Conservation (phyloP, 2,113 vertebrate genomes). For the Mustela nigripes region DNA sequence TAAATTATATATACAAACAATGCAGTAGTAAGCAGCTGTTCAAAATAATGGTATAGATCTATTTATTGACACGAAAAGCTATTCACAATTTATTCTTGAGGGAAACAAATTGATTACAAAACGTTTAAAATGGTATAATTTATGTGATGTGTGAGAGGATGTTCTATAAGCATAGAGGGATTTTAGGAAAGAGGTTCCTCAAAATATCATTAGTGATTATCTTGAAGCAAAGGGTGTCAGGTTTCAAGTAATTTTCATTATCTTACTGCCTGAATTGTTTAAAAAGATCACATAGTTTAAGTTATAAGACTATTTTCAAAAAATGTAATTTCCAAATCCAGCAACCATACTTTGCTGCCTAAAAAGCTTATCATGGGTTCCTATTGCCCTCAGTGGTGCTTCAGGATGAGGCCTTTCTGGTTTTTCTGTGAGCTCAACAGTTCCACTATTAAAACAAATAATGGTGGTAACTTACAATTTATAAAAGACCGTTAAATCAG, state of each 20-base stretch:
- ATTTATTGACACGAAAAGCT: conserved; percentile 58
- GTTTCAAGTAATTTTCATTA: conserved; percentile 61
- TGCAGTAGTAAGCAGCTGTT: conserved; percentile 59
- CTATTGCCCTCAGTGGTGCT: neutral
- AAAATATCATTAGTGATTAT: conserved; percentile 39
- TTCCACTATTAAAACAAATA: conserved; percentile 40
- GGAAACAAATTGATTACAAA: neutral
- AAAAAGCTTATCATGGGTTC: conserved; percentile 20
- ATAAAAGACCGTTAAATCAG: conserved; percentile 28
- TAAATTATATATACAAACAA: neutral
- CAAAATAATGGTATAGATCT: conserved; percentile 52
- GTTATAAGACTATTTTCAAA: conserved; percentile 29
- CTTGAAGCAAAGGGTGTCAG: neutral
- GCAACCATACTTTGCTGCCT: neutral
- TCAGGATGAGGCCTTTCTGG: neutral
- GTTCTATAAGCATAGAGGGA: conserved; percentile 21
- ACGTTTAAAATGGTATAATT: conserved; percentile 28
- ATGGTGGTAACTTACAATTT: neutral
- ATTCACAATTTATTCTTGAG: conserved; percentile 43
- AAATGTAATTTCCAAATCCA: conserved; percentile 48
- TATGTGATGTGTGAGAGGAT: conserved; percentile 43
- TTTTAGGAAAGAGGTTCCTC: conserved; percentile 48
- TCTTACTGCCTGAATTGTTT: conserved; percentile 52
- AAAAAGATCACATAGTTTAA: conserved; percentile 34
- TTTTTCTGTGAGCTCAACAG: conserved; percentile 40